Conservation (phyloP, 2,797 vertebrate genomes). For the Choloepus didactylus region DNA sequence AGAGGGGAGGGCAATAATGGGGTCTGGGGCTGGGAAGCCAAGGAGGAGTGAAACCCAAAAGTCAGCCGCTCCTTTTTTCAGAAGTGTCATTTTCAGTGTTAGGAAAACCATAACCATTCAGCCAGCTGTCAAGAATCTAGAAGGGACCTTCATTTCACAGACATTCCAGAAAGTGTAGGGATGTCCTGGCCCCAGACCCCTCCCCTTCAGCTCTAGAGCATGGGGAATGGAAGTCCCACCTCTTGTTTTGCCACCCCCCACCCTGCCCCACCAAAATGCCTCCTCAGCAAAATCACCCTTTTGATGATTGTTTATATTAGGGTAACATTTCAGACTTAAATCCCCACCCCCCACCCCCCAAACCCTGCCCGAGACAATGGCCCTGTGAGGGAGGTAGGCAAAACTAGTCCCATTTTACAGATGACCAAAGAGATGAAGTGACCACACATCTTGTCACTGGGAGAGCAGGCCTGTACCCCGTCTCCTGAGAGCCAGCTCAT, state of each 20-base stretch:
- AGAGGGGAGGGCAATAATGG: not conserved
- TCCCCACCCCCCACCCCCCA: not conserved
- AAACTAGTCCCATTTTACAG: constrained; percentile 42
- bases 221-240: not conserved
- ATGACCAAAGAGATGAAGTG: not conserved
- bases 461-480: rapidly evolving
- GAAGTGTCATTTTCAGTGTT: not conserved
- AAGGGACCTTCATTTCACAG: constrained; percentile 21
- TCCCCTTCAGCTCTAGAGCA: not conserved
- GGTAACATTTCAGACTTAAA: not conserved
- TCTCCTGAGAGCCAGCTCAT: not conserved
- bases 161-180: not conserved
- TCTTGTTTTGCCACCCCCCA: not conserved
- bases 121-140: not conserved
- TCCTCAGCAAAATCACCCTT: not conserved
- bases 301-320: not conserved
- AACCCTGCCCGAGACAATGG: not conserved
- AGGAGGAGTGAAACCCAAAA: not conserved
- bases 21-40: not conserved
- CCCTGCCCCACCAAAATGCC: too few relatives aligned
- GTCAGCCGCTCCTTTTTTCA: not conserved
- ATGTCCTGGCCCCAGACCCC: not conserved
- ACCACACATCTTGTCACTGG: not conserved
- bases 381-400: not conserved
- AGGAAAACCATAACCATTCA: not conserved